Base-by-base conservation (phyloP, 2,113 vertebrate species). In the Paramisgurnus dabryanus region DNA sequence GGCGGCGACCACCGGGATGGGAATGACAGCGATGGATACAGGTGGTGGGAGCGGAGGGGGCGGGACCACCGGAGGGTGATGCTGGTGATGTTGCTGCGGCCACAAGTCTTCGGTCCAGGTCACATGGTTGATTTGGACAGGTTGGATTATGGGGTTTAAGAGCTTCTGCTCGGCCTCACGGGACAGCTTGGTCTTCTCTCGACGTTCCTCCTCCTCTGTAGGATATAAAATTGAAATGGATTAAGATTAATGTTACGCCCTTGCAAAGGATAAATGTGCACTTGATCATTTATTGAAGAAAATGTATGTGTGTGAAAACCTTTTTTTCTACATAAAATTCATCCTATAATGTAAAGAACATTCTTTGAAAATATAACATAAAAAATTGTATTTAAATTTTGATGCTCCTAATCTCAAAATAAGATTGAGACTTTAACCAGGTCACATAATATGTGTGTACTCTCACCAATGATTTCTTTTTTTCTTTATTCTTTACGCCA, bases 141-240 rank as follows among this genome's bases (percentile, higher is more conserved):
- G 81, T 70, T 86, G 86, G 80, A 90, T 82, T 17, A 85, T 45
- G 0, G 90, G 88, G 13, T 87, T 78, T 67, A 87, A 84, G 3
- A 91, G 92, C 84, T 92, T 92, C 70, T 93, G 91, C 75, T 94
- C 91, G 78, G 91, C 92, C 85, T 96, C 95, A 73, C 90, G 89
- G 74, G 92, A 94, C 89, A 95, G 83, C 72, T 92, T 88, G 79
- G 93, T 89, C 85, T 89, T 91, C 65, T 92, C 90, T 82, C 86
- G 85, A 71, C 92, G 91, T 76, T 95, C 95, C 87, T 96, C 95
- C 80, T 98, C 95, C 71, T 98, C 96, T 99, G 93, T 4, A 78
- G 18, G 34, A 79, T 17, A 77, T 5, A 43, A 57, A 34, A 50
- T 57, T 50, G 41, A 67, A 7, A 58, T 65, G 11, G 6, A n/a